Conservation (phyloP, 2,113 vertebrate species). For the Hydrolagus affinis region DNA sequence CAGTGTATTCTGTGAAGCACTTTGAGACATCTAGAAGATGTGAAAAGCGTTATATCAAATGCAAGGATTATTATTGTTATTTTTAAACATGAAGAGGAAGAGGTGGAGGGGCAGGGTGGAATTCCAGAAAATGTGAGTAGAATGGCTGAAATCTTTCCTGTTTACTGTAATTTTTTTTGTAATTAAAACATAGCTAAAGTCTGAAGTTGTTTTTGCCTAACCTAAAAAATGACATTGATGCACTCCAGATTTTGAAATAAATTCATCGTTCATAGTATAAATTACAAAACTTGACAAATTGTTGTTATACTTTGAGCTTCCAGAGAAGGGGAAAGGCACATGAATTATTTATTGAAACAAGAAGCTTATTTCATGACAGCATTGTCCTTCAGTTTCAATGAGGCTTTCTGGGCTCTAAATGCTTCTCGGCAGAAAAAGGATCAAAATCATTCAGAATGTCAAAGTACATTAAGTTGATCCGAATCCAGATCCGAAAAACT, state of each 20-base stretch:
- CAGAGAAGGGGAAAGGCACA: not conserved
- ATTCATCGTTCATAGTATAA: not conserved
- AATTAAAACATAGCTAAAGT: not conserved
- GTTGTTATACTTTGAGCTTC: not conserved
- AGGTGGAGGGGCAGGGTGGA: too few species aligned
- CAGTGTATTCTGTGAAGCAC: too few species aligned
- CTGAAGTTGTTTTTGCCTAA: not conserved
- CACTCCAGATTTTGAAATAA: not conserved
- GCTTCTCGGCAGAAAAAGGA: not conserved
- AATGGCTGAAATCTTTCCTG: too few species aligned
- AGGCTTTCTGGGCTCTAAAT: not conserved
- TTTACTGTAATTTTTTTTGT: too few species aligned
- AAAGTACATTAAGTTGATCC: not conserved
- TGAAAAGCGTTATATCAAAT: too few species aligned
- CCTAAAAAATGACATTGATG: not conserved
- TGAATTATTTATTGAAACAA: conserved; percentile 16
- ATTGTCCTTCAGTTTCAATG: conserved; percentile 1
- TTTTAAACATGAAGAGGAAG: too few species aligned
- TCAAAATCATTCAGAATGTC: not conserved
- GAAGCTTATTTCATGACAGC: not conserved
- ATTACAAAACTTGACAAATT: too few species aligned
- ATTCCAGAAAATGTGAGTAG: too few species aligned
- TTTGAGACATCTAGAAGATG: too few species aligned
- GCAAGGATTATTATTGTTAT: too few species aligned
- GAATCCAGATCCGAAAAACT: too few species aligned